A percentile compares a stretch with the other conserved stretches of the same genome.
phyloP scores from a whole-genome alignment of 2,797 vertebrate genomes.

The Sandelia bainsii region DNA sequence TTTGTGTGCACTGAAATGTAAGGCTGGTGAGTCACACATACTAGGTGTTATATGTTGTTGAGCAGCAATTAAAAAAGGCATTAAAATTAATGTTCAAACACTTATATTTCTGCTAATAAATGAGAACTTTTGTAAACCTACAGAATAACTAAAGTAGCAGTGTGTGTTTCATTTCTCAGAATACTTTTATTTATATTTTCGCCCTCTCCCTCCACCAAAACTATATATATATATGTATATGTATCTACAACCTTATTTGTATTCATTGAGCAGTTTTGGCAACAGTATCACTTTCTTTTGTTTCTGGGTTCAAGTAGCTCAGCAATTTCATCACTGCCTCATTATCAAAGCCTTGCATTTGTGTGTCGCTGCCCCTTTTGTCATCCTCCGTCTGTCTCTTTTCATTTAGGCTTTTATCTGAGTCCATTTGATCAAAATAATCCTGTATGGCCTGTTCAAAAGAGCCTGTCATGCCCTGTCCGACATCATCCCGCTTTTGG shows the following conservation, averaged over 20 bases:
- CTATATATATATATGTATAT: slow-evolving; percentile 53
- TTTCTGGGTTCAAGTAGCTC: slow-evolving; percentile 91
- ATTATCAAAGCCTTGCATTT: slow-evolving; percentile 86
- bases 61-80: slow-evolving; percentile 66
- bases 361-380: slow-evolving; percentile 72
- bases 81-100: slow-evolving; percentile 72
- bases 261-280: slow-evolving; percentile 86
- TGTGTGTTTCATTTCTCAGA: slow-evolving; percentile 73
- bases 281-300: slow-evolving; percentile 81
- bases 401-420: slow-evolving; percentile 72
- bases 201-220: slow-evolving; percentile 47
- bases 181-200: slow-evolving; percentile 68
- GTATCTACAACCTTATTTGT: slow-evolving; percentile 53
- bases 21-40: slow-evolving; percentile 68
- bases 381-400: slow-evolving; percentile 80
- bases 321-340: slow-evolving; percentile 91
- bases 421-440: slow-evolving; percentile 85
- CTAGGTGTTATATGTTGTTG: slow-evolving; percentile 61
- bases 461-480: slow-evolving; percentile 74
- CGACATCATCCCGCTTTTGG: slow-evolving; percentile 79
- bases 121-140: slow-evolving; percentile 65
- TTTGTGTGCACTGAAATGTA: slow-evolving; percentile 54
- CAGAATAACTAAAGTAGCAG: slow-evolving; percentile 65
- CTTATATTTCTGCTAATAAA: slow-evolving; percentile 64
- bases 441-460: slow-evolving; percentile 87